These are phyloP conservation scores for Toxotes chatareus DNA, from an alignment of 2,113 vertebrate species.

Conservation along the genomic window DNA sequence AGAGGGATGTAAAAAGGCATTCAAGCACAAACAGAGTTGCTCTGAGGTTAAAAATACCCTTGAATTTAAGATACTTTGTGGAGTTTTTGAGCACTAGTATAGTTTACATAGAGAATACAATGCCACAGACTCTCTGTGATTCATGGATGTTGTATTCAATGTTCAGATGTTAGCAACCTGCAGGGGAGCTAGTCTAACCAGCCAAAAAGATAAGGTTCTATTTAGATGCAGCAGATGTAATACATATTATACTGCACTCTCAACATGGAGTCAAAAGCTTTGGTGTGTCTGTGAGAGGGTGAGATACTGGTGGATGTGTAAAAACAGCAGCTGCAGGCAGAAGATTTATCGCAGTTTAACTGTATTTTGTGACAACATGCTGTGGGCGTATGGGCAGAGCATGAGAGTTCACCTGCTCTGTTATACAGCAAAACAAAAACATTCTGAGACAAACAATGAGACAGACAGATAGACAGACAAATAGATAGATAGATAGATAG, in stretches of 20 bases:
- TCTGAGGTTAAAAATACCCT: not conserved
- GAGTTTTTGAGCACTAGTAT: not conserved
- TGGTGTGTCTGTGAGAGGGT: constrained; percentile 30
- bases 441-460: not conserved
- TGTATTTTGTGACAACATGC: constrained; percentile 26
- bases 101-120: not conserved
- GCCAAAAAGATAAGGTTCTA: not conserved
- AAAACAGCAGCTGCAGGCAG: constrained; percentile 17
- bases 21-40: not conserved
- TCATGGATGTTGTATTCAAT: not conserved
- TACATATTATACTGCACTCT: not conserved
- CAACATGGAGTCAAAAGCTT: constrained; percentile 31
- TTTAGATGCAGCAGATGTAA: not conserved
- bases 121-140: not conserved
- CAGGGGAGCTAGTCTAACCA: not conserved
- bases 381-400: not conserved
- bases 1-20: constrained; percentile 4
- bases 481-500: not conserved
- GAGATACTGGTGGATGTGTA: constrained; percentile 5
- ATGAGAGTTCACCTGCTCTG: constrained; percentile 26
- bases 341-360: constrained; percentile 27
- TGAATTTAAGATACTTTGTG: not conserved
- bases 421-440: constrained; percentile 11
- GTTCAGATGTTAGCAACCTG: not conserved
- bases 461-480: constrained; percentile 17